Percentiles rank a stretch among this genome's conserved stretches.
phyloP scores from a whole-genome alignment of 2,888 invertebrate genomes.

The Eristalis tenax region DNA sequence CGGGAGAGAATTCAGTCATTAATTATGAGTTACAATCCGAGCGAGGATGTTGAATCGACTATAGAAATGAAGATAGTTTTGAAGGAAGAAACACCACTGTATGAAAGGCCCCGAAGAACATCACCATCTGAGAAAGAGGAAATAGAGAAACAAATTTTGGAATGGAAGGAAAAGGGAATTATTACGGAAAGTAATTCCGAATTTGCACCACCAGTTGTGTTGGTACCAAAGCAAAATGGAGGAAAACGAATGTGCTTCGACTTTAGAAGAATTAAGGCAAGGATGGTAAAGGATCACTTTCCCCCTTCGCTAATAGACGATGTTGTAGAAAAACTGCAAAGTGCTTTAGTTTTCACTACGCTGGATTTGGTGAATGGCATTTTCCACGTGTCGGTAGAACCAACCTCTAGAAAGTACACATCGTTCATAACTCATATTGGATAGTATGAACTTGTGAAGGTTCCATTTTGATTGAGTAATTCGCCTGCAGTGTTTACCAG shows the following conservation, averaged over 20 bases:
- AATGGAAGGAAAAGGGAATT: constrained; percentile 21
- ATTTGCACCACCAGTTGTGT: too few relatives aligned
- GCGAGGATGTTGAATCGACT: too few relatives aligned
- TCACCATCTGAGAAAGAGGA: constrained; percentile 11
- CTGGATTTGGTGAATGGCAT: neutral
- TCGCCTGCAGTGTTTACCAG: neutral
- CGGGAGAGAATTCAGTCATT: neutral
- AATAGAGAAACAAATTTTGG: constrained; percentile 16
- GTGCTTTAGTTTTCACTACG: neutral
- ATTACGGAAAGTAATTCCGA: too few relatives aligned
- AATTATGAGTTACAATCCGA: constrained; percentile 15
- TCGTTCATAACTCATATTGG: neutral
- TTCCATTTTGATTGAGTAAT: constrained; percentile 13
- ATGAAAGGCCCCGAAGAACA: constrained; percentile 11
- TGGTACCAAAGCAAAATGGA: too few relatives aligned
- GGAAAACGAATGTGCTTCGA: neutral
- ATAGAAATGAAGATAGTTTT: constrained; percentile 42
- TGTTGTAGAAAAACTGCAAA: neutral
- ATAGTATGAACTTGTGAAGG: neutral
- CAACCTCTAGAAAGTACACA: constrained; percentile 4
- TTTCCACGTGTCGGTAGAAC: neutral
- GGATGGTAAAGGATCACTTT: neutral
- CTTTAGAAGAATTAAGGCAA: neutral
- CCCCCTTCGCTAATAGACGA: neutral
- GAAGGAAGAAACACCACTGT: constrained; percentile 25